Percentiles rank a stretch among this genome's conserved stretches.
These are phyloP conservation scores for Phylloscopus trochilus DNA, from an alignment of 2,113 vertebrate genomes.

Conservation along the genomic window DNA sequence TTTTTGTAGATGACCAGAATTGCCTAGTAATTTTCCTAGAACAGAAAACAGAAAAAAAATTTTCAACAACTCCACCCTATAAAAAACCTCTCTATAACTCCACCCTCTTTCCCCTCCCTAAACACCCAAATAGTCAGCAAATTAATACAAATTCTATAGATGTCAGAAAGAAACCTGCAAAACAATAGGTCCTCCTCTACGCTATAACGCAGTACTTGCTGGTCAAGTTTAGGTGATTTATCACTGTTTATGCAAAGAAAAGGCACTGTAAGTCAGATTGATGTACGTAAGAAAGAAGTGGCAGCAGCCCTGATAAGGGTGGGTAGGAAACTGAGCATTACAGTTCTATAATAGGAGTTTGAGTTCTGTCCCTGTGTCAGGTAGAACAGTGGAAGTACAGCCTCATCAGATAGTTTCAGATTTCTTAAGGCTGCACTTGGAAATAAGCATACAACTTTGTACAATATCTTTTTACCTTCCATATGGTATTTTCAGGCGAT, in stretches of 20 bases:
- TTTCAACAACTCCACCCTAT: fast-evolving
- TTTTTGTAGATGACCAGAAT: background rate
- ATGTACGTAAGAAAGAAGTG: background rate
- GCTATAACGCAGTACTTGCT: background rate
- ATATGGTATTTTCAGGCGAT: background rate
- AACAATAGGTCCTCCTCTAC: background rate
- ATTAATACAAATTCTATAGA: background rate
- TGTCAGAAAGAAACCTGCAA: fast-evolving
- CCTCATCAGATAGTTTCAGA: background rate
- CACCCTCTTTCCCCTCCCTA: fast-evolving
- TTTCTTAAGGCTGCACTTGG: background rate
- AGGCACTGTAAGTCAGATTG: background rate
- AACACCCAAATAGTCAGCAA: background rate
- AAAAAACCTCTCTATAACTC: fast-evolving
- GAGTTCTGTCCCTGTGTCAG: background rate
- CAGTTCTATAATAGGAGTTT: background rate
- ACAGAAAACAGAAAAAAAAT: background rate
- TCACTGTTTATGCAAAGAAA: background rate
- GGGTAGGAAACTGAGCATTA: background rate
- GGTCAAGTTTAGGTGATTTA: background rate
- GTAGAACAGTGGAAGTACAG: background rate
- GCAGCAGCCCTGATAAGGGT: background rate
- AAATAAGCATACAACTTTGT: background rate
- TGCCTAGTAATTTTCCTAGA: background rate
- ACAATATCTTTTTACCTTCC: background rate